Evolutionary conservation across 2,888 invertebrate species (phyloP), one percentile per base, ranked within the genome.

Genomic region (Lycophotia porphyrea): DNA sequence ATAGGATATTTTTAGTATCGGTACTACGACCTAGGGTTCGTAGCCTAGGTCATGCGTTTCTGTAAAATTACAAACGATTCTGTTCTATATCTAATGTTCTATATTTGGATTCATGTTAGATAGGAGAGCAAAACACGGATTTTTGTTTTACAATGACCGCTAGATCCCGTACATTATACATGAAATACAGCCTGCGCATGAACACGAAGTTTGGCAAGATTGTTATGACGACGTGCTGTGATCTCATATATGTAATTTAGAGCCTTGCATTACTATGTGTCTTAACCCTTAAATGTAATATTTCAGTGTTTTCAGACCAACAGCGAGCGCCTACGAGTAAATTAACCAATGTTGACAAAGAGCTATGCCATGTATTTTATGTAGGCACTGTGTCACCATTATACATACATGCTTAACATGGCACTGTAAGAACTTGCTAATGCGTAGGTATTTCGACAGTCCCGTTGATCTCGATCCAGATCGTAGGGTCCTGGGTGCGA

Each of bases 321-420:
- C 74, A 74, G 24, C 70, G 70, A 74, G 24, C 70, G 70, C 67
- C 67, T 34, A 67, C 21, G 67, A 82, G 69, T 82, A 78, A 82
- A 74, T 78, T 81, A 81, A 82, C 58, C 49, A 15, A 78, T 82
- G 82, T 81, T 31, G 63, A 64, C 74, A 78, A 82, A 81, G 74
- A 78, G 81, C 74, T 42, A 71, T 81, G 15, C 36, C 78, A 11
- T 81, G 81, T 81, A 71, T 61, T 82, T 81, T 78, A 73, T 82
- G 67, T 71, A 68, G 78, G 69, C 61, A 7, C 55, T 27, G 58
- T 39, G n/a, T 34, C 63, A 66, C 18, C 49, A 67, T 64, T 79
- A 44, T 27, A 69, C 8, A 34, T 64, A 55, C 47, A 65, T 65
- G 64, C 24, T 27, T 34, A 3, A 72, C 67, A 42, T 78, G 27